These are phyloP conservation scores for Acrobasis repandana DNA, from an alignment of 2,888 invertebrate species.

Conservation along the genomic window DNA sequence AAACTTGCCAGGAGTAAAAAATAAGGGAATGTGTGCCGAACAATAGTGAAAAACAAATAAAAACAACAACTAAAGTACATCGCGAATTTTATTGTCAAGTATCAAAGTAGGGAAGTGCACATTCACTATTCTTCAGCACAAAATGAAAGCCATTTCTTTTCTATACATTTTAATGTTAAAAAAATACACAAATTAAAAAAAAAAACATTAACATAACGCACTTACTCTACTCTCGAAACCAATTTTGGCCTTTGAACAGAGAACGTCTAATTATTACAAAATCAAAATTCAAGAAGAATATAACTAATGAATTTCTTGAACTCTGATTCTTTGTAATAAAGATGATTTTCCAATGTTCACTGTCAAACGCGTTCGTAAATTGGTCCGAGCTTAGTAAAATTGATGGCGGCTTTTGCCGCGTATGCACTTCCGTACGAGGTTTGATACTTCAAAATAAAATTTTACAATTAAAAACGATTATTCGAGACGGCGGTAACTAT, in stretches of 20 bases:
- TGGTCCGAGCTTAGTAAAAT: slow-evolving; percentile 5
- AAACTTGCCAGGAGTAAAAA: slow-evolving; percentile 33
- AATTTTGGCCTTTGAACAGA: slow-evolving; percentile 4
- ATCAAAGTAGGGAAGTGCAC: slow-evolving; percentile 75
- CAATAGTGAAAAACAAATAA: slow-evolving; percentile 87
- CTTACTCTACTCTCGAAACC: slow-evolving; percentile 24
- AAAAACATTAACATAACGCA: slow-evolving; percentile 35
- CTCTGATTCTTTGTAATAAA: not conserved
- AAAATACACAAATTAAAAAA: slow-evolving; percentile 49
- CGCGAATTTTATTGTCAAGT: slow-evolving; percentile 31
- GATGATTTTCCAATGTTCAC: not conserved
- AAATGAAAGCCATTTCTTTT: slow-evolving; percentile 49
- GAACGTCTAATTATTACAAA: not conserved
- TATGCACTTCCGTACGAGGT: slow-evolving; percentile 73
- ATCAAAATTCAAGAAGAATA: slow-evolving; percentile 5
- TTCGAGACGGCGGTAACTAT: slow-evolving; percentile 34
- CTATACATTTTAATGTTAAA: slow-evolving; percentile 69
- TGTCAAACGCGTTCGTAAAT: not conserved
- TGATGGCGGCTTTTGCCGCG: slow-evolving; percentile 33
- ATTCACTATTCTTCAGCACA: slow-evolving; percentile 84
- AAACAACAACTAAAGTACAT: slow-evolving; percentile 43
- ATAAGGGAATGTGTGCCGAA: slow-evolving; percentile 86
- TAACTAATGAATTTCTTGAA: not conserved
- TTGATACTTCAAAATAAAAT: slow-evolving; percentile 41
- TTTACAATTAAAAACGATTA: slow-evolving; percentile 22